phyloP scores from a whole-genome alignment of 2,797 vertebrate genomes.

The Coccyzus lansbergi region DNA sequence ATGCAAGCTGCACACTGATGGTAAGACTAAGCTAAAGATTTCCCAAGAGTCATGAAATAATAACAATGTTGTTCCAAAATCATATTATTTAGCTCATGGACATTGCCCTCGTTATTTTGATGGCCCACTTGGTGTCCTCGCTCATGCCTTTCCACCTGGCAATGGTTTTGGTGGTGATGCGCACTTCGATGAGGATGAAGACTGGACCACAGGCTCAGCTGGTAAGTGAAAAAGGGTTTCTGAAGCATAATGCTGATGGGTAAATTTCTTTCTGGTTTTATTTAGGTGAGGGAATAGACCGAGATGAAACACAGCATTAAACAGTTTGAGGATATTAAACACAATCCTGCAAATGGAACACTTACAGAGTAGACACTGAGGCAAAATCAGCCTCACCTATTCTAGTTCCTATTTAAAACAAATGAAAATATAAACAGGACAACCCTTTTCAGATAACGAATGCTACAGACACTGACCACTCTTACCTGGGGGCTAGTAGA shows the following conservation, averaged over 20 bases:
- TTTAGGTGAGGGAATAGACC: not conserved
- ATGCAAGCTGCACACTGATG: not conserved
- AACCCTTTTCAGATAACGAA: not conserved
- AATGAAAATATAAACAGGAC: not conserved
- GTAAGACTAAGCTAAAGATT: not conserved
- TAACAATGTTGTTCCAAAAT: not conserved
- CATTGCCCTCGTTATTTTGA: slow-evolving; percentile 83
- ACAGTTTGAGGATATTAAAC: not conserved
- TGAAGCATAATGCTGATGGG: not conserved
- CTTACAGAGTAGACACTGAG: rapidly evolving
- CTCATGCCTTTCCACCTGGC: slow-evolving; percentile 88
- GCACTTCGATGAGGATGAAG: slow-evolving; percentile 92
- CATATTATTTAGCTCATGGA: slow-evolving; percentile 80
- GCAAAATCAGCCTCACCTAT: not conserved
- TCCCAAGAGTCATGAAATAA: not conserved
- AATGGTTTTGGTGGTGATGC: slow-evolving; percentile 84
- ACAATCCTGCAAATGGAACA: not conserved
- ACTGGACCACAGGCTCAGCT: slow-evolving; percentile 78
- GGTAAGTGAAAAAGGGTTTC: slow-evolving; percentile 60
- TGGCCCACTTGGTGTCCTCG: slow-evolving; percentile 85
- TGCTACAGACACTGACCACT: rapidly evolving
- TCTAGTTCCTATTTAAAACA: not conserved
- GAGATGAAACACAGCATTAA: not conserved
- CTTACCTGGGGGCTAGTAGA: not conserved
- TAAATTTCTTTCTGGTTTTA: not conserved